phyloP scores from a whole-genome alignment of 1,140 invertebrate genomes.

The Aphis gossypii region DNA sequence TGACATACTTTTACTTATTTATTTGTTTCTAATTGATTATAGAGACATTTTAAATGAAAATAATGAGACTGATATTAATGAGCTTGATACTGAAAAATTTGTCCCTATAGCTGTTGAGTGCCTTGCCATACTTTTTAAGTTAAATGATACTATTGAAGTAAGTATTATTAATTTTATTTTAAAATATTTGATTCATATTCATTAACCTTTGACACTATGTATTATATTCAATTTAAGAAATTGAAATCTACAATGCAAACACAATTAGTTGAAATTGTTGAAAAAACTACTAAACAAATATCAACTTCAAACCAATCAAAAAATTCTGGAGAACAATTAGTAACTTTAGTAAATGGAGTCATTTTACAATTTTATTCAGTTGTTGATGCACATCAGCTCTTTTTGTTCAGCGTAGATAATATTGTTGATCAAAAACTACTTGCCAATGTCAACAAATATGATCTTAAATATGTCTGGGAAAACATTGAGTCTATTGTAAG shows the following conservation, averaged over 20 bases:
- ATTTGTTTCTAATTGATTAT: not conserved
- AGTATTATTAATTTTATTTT: constrained; percentile 56
- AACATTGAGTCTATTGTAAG: constrained; percentile 86
- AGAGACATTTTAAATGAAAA: constrained; percentile 61
- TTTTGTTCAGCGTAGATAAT: constrained; percentile 70
- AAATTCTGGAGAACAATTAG: constrained; percentile 64
- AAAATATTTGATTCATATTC: not conserved
- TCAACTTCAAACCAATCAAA: constrained; percentile 59
- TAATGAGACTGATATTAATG: constrained; percentile 70
- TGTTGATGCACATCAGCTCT: constrained; percentile 72
- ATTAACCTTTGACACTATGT: not conserved
- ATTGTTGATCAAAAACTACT: constrained; percentile 69
- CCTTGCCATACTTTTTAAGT: constrained; percentile 81
- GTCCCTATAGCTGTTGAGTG: constrained; percentile 83
- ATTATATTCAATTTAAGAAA: constrained; percentile 67
- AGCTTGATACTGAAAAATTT: constrained; percentile 75
- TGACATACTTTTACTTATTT: not conserved
- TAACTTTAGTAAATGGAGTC: constrained; percentile 71
- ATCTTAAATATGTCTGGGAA: constrained; percentile 85
- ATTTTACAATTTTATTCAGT: constrained; percentile 79
- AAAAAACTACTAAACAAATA: constrained; percentile 71
- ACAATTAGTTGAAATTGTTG: constrained; percentile 79
- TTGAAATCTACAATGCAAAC: constrained; percentile 83
- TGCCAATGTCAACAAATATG: constrained; percentile 71
- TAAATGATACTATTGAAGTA: constrained; percentile 85